These are phyloP conservation scores for Bimastos eiseni DNA, from an alignment of 2,888 invertebrate genomes.

Conservation along the genomic window DNA sequence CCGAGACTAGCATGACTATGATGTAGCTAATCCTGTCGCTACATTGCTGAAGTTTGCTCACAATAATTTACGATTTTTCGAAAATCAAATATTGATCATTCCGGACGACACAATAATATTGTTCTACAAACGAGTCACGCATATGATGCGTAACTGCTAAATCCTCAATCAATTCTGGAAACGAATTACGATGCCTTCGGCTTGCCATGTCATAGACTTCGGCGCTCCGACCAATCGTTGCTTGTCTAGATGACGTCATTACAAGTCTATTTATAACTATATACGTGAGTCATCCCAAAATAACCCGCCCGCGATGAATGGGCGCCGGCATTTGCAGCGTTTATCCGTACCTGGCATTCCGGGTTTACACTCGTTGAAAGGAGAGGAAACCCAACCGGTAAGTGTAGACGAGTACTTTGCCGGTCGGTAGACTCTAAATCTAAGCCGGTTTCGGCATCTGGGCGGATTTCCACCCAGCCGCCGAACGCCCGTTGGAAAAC, in stretches of 20 bases:
- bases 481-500: not conserved
- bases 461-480: not conserved
- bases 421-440: not conserved
- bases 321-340: not conserved
- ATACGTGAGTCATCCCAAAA: not conserved
- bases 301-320: conserved; percentile 13
- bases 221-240: not conserved
- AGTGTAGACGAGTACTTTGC: not conserved
- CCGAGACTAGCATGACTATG: not conserved
- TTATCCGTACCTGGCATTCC: conserved; percentile 13
- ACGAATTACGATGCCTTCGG: not conserved
- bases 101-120: not conserved
- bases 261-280: not conserved
- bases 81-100: not conserved
- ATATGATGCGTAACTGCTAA: not conserved
- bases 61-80: not conserved
- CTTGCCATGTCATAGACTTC: not conserved
- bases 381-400: not conserved
- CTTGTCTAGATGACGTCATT: not conserved
- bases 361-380: not conserved
- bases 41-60: not conserved
- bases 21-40: not conserved
- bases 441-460: not conserved
- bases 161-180: not conserved
- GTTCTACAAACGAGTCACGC: not conserved